Conservation (phyloP, 1,140 invertebrate species). For the Ooceraea biroi region DNA sequence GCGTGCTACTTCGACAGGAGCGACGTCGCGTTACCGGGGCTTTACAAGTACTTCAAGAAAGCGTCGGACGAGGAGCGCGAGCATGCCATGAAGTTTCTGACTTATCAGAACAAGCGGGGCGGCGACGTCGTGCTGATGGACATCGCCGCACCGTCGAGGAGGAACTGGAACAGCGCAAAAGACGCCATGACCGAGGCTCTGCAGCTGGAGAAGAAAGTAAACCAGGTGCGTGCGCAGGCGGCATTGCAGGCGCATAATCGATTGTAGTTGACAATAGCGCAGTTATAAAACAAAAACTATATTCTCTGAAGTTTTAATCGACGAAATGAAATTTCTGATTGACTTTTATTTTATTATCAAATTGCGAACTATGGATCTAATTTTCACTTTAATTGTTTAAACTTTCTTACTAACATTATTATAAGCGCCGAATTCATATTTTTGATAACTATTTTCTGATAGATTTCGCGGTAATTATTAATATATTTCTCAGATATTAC, state of each 20-base stretch:
- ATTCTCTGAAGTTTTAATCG: not conserved
- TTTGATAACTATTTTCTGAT: too few species aligned
- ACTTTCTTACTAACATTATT: too few species aligned
- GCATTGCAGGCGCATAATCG: constrained; percentile 17
- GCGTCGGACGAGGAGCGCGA: constrained; percentile 91
- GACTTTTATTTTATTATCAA: too few species aligned
- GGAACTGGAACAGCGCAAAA: constrained; percentile 89
- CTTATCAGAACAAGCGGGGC: constrained; percentile 94
- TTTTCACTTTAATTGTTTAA: too few species aligned
- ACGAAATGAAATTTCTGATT: not conserved
- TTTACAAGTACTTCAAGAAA: constrained; percentile 91
- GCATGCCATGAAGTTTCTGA: constrained; percentile 92
- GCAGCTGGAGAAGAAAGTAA: constrained; percentile 92
- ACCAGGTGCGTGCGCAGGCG: constrained; percentile 80
- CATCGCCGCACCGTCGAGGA: constrained; percentile 88
- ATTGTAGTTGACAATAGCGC: not conserved
- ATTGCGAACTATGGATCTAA: too few species aligned
- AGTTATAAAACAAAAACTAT: not conserved
- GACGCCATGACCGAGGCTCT: constrained; percentile 92
- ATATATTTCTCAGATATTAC: too few species aligned
- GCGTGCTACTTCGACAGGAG: constrained; percentile 92
- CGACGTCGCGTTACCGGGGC: constrained; percentile 92
- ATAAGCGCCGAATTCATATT: too few species aligned
- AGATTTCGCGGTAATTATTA: too few species aligned
- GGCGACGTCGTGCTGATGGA: constrained; percentile 88